Base-by-base conservation (phyloP, 2,113 vertebrate species). In the Pantherophis guttatus region DNA sequence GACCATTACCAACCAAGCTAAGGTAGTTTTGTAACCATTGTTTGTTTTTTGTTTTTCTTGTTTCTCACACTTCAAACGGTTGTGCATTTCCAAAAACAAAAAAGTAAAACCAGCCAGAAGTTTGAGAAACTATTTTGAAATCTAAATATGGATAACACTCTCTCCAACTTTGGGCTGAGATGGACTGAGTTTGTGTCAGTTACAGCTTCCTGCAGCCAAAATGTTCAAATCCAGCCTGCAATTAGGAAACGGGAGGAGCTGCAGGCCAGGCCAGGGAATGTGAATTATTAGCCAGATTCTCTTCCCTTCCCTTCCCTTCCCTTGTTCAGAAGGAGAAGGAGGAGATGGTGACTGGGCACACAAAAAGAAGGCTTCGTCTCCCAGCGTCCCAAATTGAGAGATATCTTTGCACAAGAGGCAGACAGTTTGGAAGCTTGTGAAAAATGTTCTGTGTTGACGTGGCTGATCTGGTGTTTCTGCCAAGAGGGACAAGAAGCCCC, bases 21-120 rank as follows among this genome's bases (percentile, higher is more conserved):
- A 65, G 87, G 52, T 75, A 29, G 29, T 88, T 92, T 88, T 29
- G 23, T 70, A 88, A 55, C n/a, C 59, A 90, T 91, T 6, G 90
- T 92, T 44, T 92, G 95, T 75, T 95, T 93, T 93, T 94, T 94
- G 95, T 90, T 95, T 94, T 94, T 94, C 91, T 94, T 95, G 62
- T 94, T 96, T 91, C 90, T 96, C 96, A 96, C 92, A 90, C 75
- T 93, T 88, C 26, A 39, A 65, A 90, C 93, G 58, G 57, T 3
- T 90, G n/a, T 15, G 39, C 9, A 29, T 93, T 90, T 90, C 13
- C 39, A 90, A 94, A 59, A 23, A 9, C 54, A 88, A 57, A 44
- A 57, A 0, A 0, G 6, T 88, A 55, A 1, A 0, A 62, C 75
- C 88, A 48, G 9, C 70, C 50, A 59, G 13, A 33, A 44, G 57